Conservation (phyloP, 2,888 invertebrate genomes). For the Cheilosia pagana region DNA sequence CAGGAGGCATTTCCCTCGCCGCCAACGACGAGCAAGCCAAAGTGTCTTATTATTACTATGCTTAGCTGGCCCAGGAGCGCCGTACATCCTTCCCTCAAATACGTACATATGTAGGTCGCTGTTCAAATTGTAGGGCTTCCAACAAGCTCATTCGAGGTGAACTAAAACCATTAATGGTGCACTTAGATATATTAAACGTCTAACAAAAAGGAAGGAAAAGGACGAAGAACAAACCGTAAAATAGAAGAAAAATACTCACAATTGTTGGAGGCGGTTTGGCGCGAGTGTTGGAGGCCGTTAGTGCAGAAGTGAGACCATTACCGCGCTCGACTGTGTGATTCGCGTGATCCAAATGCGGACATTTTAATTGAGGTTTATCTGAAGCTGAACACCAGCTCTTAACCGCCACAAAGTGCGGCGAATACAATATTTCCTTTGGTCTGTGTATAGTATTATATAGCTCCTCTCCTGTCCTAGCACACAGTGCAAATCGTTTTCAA, state of each 20-base stretch:
- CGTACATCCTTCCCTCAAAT: not conserved
- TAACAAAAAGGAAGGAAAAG: conserved; percentile 1
- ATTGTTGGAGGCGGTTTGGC: conserved; percentile 22
- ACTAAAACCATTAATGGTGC: conserved; percentile 69
- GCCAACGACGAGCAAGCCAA: not conserved
- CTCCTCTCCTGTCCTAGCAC: not conserved
- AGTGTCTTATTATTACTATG: conserved; percentile 40
- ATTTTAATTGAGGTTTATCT: conserved; percentile 71
- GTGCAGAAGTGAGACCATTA: conserved; percentile 51
- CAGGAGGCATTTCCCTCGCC: conserved; percentile 4
- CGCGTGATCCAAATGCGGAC: conserved; percentile 66
- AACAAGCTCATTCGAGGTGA: conserved; percentile 65
- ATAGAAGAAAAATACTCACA: conserved; percentile 15
- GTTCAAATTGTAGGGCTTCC: conserved; percentile 66
- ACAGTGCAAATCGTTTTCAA: conserved; percentile 35
- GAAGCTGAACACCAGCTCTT: conserved; percentile 49
- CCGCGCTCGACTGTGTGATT: conserved; percentile 54
- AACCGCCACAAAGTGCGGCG: conserved; percentile 36
- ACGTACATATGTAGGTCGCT: conserved; percentile 56
- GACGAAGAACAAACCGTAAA: conserved; percentile 1
- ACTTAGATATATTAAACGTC: conserved; percentile 71
- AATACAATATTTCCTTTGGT: conserved; percentile 43
- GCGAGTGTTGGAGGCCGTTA: conserved; percentile 7
- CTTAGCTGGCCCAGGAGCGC: not conserved
- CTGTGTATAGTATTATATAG: not conserved